Percentiles rank a stretch among this genome's conserved stretches.
These are phyloP conservation scores for Plotosus lineatus DNA, from an alignment of 2,113 vertebrate genomes.

Conservation along the genomic window DNA sequence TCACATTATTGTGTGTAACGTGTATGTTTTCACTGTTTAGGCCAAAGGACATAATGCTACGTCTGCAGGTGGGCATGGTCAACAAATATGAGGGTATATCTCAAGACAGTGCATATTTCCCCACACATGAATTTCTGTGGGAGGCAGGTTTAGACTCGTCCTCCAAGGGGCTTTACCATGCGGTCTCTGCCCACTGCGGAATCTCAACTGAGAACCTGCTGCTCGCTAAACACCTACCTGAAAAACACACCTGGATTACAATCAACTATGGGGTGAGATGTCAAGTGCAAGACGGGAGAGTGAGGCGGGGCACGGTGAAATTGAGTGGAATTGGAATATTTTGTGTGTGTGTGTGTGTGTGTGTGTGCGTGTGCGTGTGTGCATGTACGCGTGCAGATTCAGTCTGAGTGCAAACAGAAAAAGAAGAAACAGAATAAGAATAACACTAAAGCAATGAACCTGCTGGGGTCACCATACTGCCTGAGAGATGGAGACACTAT, in stretches of 20 bases:
- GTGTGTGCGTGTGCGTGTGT: constrained; percentile 2
- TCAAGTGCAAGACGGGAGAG: neutral
- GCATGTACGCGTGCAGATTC: constrained; percentile 69
- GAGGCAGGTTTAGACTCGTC: constrained; percentile 79
- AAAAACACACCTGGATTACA: constrained; percentile 86
- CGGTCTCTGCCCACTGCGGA: constrained; percentile 76
- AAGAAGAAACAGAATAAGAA: constrained; percentile 76
- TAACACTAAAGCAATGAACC: constrained; percentile 72
- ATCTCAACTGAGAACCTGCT: constrained; percentile 83
- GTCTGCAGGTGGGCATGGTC: constrained; percentile 80
- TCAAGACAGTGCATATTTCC: constrained; percentile 76
- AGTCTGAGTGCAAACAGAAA: constrained; percentile 86
- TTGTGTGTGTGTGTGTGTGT: neutral
- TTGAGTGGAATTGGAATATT: neutral
- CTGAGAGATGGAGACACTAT: constrained; percentile 89
- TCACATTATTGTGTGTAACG: neutral
- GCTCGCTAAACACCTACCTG: constrained; percentile 88
- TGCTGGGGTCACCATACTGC: constrained; percentile 82
- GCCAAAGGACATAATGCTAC: constrained; percentile 81
- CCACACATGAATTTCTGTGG: constrained; percentile 82
- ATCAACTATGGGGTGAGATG: constrained; percentile 83
- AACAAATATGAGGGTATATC: neutral
- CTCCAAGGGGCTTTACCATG: constrained; percentile 72
- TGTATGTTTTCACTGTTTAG: constrained; percentile 60
- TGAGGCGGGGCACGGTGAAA: neutral